Conservation (phyloP, 2,113 vertebrate species). For the Mustela lutreola region DNA sequence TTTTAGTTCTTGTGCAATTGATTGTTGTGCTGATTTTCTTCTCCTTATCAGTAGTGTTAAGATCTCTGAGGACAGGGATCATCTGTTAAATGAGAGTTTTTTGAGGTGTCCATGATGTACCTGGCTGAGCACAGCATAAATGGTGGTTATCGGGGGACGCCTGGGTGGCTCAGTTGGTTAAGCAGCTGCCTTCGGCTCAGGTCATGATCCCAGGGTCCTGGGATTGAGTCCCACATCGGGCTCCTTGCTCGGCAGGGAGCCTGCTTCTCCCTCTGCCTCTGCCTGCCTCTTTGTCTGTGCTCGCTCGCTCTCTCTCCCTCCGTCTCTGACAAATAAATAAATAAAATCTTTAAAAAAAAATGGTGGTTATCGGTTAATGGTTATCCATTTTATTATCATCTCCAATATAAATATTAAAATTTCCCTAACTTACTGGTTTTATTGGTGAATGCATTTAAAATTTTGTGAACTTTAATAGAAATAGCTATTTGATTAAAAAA, state of each 20-base stretch:
- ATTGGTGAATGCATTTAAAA: background rate
- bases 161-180: no score
- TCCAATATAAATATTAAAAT: slow-evolving; percentile 2
- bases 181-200: no score
- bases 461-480: slow-evolving; percentile 15
- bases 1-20: background rate
- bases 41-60: background rate
- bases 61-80: background rate
- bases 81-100: background rate
- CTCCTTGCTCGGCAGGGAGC: no score
- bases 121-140: background rate
- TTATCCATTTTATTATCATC: background rate
- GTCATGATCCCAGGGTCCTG: no score
- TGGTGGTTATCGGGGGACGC: background rate
- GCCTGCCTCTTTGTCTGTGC: no score
- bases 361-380: background rate
- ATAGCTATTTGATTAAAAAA: background rate
- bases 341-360: background rate
- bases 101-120: background rate
- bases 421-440: background rate
- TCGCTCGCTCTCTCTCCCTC: no score
- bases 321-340: no score
- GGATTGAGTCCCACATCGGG: no score
- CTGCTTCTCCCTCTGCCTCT: no score
- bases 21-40: background rate